Percentiles rank a stretch among this genome's conserved stretches.
Evolutionary conservation across 2,113 vertebrate species (phyloP).

Genomic region (Oxyruncus cristatus): DNA sequence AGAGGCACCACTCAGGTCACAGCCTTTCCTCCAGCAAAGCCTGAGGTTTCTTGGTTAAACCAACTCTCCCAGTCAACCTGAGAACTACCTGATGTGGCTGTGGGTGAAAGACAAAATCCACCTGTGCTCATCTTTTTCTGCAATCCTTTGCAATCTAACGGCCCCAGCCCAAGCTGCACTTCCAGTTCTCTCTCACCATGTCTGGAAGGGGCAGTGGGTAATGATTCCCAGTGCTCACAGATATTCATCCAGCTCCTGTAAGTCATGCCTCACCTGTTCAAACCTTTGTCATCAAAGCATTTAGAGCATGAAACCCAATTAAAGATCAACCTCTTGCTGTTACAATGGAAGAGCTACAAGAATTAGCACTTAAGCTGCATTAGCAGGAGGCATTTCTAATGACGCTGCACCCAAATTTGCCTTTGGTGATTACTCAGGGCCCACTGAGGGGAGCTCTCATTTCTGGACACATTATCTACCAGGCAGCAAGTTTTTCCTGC

Average conservation of each 20-base stretch:
- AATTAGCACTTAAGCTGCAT: constrained; percentile 69
- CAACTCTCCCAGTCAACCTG: accelerated
- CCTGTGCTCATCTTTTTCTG: accelerated
- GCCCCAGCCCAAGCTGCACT: neutral
- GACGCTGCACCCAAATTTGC: constrained; percentile 31
- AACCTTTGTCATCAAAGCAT: constrained; percentile 61
- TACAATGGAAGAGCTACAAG: constrained; percentile 58
- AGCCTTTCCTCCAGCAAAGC: neutral
- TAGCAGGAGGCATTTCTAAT: constrained; percentile 38
- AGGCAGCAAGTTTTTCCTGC: neutral
- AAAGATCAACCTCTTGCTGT: constrained; percentile 62
- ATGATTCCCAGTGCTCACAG: neutral
- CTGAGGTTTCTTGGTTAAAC: neutral
- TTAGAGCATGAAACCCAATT: constrained; percentile 72
- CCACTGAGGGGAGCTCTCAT: neutral
- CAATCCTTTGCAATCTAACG: neutral
- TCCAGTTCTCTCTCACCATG: neutral
- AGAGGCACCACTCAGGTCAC: neutral
- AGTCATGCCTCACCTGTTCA: constrained; percentile 61
- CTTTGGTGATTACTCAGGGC: constrained; percentile 33
- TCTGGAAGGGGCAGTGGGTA: neutral
- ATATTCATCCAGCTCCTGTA: neutral
- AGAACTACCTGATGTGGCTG: neutral
- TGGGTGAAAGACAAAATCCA: neutral
- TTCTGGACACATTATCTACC: neutral